phyloP scores from a whole-genome alignment of 2,113 vertebrate genomes.

The Neotoma lepida region DNA sequence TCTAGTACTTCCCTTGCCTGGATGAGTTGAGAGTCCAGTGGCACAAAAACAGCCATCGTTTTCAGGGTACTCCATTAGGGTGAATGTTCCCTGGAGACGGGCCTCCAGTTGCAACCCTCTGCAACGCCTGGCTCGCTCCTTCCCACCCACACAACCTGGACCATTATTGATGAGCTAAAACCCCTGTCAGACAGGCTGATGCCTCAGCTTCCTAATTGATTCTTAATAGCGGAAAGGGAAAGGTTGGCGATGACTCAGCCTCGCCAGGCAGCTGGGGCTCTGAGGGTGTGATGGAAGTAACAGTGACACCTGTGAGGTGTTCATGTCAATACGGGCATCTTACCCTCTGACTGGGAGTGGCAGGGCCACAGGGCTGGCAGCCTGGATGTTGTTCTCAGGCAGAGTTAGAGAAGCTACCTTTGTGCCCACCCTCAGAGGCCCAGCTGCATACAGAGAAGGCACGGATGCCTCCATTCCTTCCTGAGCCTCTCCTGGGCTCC shows the following conservation, averaged over 20 bases:
- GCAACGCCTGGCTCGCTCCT: not conserved
- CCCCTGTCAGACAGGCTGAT: not conserved
- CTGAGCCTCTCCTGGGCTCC: not conserved
- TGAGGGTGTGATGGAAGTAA: not conserved
- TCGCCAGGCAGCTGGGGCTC: not conserved
- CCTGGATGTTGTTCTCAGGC: fast-evolving
- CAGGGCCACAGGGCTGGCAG: not conserved
- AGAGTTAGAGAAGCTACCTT: not conserved
- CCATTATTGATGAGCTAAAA: not conserved
- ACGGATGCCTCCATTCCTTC: too few relatives aligned
- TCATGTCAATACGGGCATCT: fast-evolving
- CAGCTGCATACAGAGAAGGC: not conserved
- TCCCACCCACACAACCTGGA: not conserved
- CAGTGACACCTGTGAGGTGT: not conserved
- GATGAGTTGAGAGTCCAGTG: not conserved
- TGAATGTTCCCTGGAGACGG: not conserved
- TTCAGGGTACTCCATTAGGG: not conserved
- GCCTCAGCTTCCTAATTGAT: not conserved
- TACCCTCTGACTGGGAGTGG: not conserved
- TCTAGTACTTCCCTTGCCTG: not conserved
- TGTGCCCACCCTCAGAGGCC: not conserved
- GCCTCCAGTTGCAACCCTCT: not conserved
- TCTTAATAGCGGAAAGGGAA: not conserved
- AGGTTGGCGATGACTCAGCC: not conserved
- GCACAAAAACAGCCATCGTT: not conserved